These are phyloP conservation scores for Etheostoma cragini DNA, from an alignment of 2,113 vertebrate species.

Conservation along the genomic window DNA sequence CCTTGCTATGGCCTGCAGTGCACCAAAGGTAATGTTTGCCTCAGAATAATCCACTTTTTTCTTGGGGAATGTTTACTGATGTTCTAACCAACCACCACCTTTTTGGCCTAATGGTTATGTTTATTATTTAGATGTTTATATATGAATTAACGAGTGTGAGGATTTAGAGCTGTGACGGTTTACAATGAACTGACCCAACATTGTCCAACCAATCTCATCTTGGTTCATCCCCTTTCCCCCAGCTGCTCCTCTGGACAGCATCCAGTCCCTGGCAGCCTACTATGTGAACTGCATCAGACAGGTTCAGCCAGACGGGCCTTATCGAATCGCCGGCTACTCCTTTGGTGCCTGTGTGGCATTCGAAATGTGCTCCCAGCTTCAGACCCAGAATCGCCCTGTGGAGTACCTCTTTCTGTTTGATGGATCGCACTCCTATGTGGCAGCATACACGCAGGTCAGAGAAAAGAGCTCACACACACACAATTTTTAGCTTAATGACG, in stretches of 20 bases:
- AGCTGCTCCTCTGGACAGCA: conserved; percentile 95
- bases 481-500: too few relatives aligned
- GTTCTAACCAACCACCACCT: too few relatives aligned
- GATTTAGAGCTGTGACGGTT: background rate
- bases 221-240: background rate
- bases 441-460: conserved; percentile 95
- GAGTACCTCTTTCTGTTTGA: conserved; percentile 94
- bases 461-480: background rate
- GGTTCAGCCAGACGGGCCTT: conserved; percentile 93
- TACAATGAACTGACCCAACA: background rate
- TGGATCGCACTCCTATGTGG: conserved; percentile 94
- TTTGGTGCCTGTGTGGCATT: conserved; percentile 98
- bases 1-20: conserved; percentile 96
- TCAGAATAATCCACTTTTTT: background rate
- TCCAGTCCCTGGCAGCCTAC: conserved; percentile 90
- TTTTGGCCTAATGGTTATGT: background rate
- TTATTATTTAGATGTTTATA: background rate
- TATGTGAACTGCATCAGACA: conserved; percentile 90
- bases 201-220: background rate
- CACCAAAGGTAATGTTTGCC: conserved; percentile 87
- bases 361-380: conserved; percentile 96
- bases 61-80: background rate
- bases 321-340: conserved; percentile 94
- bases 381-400: conserved; percentile 84
- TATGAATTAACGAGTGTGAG: too few relatives aligned